A percentile compares a stretch with the other conserved stretches of the same genome.
These are phyloP conservation scores for Boulengeromyrus knoepffleri DNA, from an alignment of 2,113 vertebrate genomes.

Conservation along the genomic window DNA sequence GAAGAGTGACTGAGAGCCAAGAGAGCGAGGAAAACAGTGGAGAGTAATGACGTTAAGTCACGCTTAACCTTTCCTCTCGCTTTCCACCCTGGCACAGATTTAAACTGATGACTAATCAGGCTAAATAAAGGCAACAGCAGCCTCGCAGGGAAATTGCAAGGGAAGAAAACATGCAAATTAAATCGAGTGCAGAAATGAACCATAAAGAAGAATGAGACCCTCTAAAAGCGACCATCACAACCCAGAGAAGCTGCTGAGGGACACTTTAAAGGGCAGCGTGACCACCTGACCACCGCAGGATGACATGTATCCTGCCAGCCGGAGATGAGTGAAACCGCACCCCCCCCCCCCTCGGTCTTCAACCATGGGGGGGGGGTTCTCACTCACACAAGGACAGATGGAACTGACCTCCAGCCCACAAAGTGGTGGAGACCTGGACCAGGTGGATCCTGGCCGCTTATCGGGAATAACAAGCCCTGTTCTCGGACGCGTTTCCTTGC, in stretches of 20 bases:
- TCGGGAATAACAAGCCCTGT: not conserved
- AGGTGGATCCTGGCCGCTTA: not conserved
- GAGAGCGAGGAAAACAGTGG: not conserved
- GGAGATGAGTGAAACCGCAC: not conserved
- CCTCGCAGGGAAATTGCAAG: not conserved
- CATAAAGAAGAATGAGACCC: not conserved
- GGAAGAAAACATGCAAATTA: not conserved
- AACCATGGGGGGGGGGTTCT: not conserved
- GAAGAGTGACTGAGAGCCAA: not conserved
- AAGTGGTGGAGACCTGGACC: not conserved
- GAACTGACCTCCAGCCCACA: not conserved
- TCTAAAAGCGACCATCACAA: not conserved
- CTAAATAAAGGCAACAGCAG: not conserved
- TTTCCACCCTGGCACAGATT: not conserved
- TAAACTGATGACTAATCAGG: not conserved
- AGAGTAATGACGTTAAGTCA: not conserved
- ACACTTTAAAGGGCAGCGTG: not conserved
- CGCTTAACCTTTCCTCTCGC: not conserved
- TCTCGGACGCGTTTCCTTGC: not conserved
- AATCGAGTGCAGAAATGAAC: not conserved
- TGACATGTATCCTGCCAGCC: not conserved
- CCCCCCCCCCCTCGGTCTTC: not conserved
- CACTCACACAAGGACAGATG: not conserved
- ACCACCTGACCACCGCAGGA: not conserved
- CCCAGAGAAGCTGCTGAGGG: not conserved